Evolutionary conservation across 2,113 vertebrate genomes (phyloP).

Genomic region (Alexandromys fortis): DNA sequence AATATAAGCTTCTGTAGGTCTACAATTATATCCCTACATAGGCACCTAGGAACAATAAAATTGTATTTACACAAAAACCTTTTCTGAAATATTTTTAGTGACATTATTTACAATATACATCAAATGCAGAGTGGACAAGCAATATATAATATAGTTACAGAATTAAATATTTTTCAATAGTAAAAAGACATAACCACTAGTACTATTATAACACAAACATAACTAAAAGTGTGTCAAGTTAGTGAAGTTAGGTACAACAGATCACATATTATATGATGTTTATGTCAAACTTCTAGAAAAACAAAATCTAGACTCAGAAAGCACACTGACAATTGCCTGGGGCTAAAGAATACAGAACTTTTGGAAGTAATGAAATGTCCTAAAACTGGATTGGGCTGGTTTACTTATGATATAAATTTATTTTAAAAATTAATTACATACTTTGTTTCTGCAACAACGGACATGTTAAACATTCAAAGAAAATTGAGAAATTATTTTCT

Average conservation of each 20-base stretch:
- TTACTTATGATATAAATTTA: not conserved
- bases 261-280: not conserved
- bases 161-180: conserved; percentile 12
- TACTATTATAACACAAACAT: not conserved
- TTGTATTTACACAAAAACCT: not conserved
- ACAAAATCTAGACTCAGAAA: conserved; percentile 32
- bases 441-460: not conserved
- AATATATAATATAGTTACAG: not conserved
- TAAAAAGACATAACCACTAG: not conserved
- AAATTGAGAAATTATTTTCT: not conserved
- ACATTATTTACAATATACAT: not conserved
- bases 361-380: not conserved
- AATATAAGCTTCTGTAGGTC: not conserved
- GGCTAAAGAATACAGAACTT: not conserved
- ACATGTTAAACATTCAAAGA: not conserved
- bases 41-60: not conserved
- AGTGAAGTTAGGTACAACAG: conserved; percentile 5
- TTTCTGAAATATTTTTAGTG: not conserved
- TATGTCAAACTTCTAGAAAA: conserved; percentile 21
- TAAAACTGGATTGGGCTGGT: not conserved
- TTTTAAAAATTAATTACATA: not conserved
- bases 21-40: not conserved
- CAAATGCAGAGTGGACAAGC: not conserved
- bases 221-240: not conserved
- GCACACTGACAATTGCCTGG: not conserved